phyloP scores from a whole-genome alignment of 2,888 invertebrate species.

The Helobdella robusta region DNA sequence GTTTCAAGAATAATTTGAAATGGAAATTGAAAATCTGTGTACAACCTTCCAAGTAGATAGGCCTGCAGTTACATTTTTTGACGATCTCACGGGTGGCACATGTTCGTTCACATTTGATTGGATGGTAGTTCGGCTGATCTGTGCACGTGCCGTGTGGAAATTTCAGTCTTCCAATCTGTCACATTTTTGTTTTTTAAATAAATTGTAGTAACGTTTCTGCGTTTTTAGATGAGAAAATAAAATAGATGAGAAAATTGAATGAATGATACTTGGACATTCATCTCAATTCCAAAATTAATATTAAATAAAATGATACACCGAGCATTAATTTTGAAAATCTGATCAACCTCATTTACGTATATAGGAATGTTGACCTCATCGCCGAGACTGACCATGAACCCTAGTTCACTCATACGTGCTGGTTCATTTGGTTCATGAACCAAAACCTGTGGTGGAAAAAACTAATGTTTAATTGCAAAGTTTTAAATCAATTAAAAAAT shows the following conservation, averaged over 20 bases:
- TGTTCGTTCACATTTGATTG: not conserved
- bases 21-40: too few relatives aligned
- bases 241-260: not conserved
- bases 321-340: too few relatives aligned
- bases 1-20: too few relatives aligned
- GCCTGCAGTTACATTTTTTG: constrained; percentile 6
- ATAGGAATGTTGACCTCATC: too few relatives aligned
- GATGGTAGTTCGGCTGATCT: constrained; percentile 5
- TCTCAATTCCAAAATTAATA: too few relatives aligned
- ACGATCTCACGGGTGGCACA: not conserved
- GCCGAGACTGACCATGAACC: not conserved
- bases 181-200: too few relatives aligned
- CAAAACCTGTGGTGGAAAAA: not conserved
- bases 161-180: constrained; percentile 12
- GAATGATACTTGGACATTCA: too few relatives aligned
- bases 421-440: not conserved
- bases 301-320: too few relatives aligned
- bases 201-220: too few relatives aligned
- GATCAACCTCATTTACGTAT: too few relatives aligned
- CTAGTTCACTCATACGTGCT: not conserved
- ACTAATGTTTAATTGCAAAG: too few relatives aligned
- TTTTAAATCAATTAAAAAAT: too few relatives aligned
- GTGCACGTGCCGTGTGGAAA: constrained; percentile 17
- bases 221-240: not conserved
- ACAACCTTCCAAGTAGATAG: not conserved